phyloP scores from a whole-genome alignment of 2,797 vertebrate genomes.

The Intellagama lesueurii region DNA sequence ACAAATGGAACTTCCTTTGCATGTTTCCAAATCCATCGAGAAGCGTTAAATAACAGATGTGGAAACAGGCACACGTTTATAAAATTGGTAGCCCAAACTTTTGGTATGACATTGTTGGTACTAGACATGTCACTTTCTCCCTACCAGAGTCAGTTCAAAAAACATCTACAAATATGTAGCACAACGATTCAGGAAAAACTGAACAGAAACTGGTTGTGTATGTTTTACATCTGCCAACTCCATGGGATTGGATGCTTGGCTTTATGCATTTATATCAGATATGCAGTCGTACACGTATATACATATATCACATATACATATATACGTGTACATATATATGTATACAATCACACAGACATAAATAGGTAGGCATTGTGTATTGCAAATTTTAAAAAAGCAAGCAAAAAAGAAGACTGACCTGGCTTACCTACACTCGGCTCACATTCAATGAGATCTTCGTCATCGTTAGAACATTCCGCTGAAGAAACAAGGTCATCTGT shows the following conservation, averaged over 20 bases:
- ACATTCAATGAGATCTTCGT: slow-evolving; percentile 98
- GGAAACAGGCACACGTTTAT: slow-evolving; percentile 45
- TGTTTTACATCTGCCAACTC: slow-evolving; percentile 70
- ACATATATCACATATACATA: slow-evolving; percentile 73
- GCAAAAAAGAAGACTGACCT: slow-evolving; percentile 93
- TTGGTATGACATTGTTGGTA: slow-evolving; percentile 20
- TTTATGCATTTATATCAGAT: slow-evolving; percentile 76
- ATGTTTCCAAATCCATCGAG: slow-evolving; percentile 50
- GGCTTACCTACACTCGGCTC: slow-evolving; percentile 99
- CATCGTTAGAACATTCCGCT: slow-evolving; percentile 98
- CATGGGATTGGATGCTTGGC: slow-evolving; percentile 95
- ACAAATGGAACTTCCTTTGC: slow-evolving; percentile 80
- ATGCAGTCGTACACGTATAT: slow-evolving; percentile 68
- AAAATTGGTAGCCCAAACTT: slow-evolving; percentile 27
- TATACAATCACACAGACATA: slow-evolving; percentile 68
- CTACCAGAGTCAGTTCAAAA: slow-evolving; percentile 35
- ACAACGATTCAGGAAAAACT: slow-evolving; percentile 9
- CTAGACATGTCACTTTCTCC: slow-evolving; percentile 24
- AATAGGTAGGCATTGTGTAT: slow-evolving; percentile 80
- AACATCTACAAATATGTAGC: slow-evolving; percentile 29
- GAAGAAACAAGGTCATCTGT: slow-evolving; percentile 98
- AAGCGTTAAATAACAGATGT: slow-evolving; percentile 58
- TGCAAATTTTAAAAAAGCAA: slow-evolving; percentile 86
- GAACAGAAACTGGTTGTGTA: slow-evolving; percentile 25
- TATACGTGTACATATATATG: slow-evolving; percentile 76